Conservation (phyloP, 1,140 invertebrate species). For the Drosophila teissieri region DNA sequence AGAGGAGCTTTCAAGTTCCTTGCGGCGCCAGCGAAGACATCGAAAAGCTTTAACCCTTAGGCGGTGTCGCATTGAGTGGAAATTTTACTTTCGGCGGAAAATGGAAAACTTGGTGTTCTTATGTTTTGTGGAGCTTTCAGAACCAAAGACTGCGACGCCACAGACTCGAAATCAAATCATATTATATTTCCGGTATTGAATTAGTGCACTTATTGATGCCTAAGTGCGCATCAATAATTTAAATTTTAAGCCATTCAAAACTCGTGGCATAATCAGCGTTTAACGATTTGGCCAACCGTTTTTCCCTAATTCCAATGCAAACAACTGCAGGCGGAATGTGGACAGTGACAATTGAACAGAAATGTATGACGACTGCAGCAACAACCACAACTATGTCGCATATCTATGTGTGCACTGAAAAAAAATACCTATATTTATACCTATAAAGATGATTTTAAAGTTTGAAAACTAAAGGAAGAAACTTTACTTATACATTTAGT, state of each 20-base stretch:
- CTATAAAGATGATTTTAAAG: not conserved
- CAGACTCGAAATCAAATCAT: too few relatives aligned
- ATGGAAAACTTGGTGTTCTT: not conserved
- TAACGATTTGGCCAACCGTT: slow-evolving; percentile 13
- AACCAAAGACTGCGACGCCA: too few relatives aligned
- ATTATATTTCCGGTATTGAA: too few relatives aligned
- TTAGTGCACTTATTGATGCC: not conserved
- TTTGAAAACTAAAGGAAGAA: too few relatives aligned
- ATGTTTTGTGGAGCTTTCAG: not conserved
- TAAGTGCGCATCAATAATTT: slow-evolving; percentile 1
- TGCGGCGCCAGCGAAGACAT: slow-evolving; percentile 18
- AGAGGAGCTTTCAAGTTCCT: slow-evolving; percentile 42
- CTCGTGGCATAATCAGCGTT: slow-evolving; percentile 3
- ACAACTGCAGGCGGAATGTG: slow-evolving; percentile 42
- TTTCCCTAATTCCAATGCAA: slow-evolving; percentile 40
- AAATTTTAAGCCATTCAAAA: slow-evolving; percentile 10
- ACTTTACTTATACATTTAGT: too few relatives aligned
- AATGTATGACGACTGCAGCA: slow-evolving; percentile 61
- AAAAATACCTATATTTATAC: not conserved
- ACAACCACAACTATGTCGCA: slow-evolving; percentile 57
- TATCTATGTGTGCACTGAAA: slow-evolving; percentile 12
- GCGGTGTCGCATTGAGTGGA: slow-evolving; percentile 7
- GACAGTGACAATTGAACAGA: slow-evolving; percentile 49
- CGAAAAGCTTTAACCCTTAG: slow-evolving; percentile 24
- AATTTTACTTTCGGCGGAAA: not conserved